A percentile compares a stretch with the other conserved stretches of the same genome.
Evolutionary conservation across 2,888 invertebrate genomes (phyloP).

Genomic region (Xanthostigma xanthostigma): DNA sequence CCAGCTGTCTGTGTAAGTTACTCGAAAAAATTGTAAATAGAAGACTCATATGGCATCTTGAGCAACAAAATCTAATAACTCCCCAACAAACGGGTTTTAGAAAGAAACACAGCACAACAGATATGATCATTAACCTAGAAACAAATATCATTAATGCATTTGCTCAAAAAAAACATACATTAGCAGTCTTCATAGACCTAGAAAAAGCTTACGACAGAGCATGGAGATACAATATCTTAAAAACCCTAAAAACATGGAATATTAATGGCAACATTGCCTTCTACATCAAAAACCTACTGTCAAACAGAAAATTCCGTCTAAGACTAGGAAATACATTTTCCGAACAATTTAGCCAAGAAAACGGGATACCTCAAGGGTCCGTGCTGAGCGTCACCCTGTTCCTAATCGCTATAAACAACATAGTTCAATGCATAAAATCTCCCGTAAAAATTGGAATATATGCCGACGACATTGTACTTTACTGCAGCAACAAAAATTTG

Average conservation of each 20-base stretch:
- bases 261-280: slow-evolving; percentile 5
- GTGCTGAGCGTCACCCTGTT: slow-evolving; percentile 10
- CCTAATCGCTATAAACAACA: slow-evolving; percentile 9
- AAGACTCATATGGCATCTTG: slow-evolving; percentile 7
- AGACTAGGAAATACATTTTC: not conserved
- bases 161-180: not conserved
- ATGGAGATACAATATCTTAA: slow-evolving; percentile 2
- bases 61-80: slow-evolving; percentile 8
- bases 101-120: slow-evolving; percentile 6
- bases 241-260: slow-evolving; percentile 1
- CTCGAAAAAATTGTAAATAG: slow-evolving; percentile 6
- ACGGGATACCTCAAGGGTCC: slow-evolving; percentile 10
- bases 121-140: slow-evolving; percentile 10
- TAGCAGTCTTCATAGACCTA: slow-evolving; percentile 5
- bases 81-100: slow-evolving; percentile 10
- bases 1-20: slow-evolving; percentile 3
- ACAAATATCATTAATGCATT: slow-evolving; percentile 1
- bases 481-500: slow-evolving; percentile 6
- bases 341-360: slow-evolving; percentile 4
- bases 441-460: slow-evolving; percentile 5
- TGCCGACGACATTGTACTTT: slow-evolving; percentile 10
- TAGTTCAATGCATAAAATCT: not conserved
- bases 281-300: slow-evolving; percentile 4
- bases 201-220: slow-evolving; percentile 11
- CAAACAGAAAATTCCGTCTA: slow-evolving; percentile 1